phyloP scores from a whole-genome alignment of 2,888 invertebrate genomes.

The Campaea margaritaria region DNA sequence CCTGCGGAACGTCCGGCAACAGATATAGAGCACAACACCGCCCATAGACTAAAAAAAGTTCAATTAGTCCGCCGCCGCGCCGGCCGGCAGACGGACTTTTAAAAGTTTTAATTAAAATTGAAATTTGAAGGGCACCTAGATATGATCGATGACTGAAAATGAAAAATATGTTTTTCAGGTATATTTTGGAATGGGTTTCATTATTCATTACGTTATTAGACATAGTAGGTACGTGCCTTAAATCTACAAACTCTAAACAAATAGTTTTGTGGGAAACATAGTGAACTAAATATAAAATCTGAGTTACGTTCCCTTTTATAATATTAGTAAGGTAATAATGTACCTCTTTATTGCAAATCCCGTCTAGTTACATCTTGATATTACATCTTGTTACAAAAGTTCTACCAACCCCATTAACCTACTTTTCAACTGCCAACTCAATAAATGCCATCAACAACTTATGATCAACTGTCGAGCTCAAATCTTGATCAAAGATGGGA shows the following conservation, averaged over 20 bases:
- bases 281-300: no score
- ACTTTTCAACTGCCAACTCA: conserved; percentile 18
- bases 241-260: no score
- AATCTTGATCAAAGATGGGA: conserved; percentile 26
- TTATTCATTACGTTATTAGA: no score
- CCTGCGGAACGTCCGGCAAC: conserved; percentile 26
- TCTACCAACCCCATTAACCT: conserved; percentile 20
- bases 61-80: conserved; percentile 57
- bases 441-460: conserved; percentile 23
- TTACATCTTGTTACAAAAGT: conserved; percentile 8
- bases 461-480: conserved; percentile 18
- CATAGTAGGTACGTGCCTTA: no score
- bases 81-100: conserved; percentile 49
- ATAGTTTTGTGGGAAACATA: no score
- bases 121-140: conserved; percentile 37
- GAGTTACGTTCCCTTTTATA: no score
- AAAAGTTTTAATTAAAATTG: conserved; percentile 68
- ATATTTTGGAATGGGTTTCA: no score
- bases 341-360: neutral
- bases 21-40: conserved; percentile 26
- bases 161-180: no score
- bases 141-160: neutral
- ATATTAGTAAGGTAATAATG: no score
- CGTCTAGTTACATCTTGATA: neutral
- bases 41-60: conserved; percentile 59